phyloP scores from a whole-genome alignment of 2,888 invertebrate species.

The Trisateles emortualis region DNA sequence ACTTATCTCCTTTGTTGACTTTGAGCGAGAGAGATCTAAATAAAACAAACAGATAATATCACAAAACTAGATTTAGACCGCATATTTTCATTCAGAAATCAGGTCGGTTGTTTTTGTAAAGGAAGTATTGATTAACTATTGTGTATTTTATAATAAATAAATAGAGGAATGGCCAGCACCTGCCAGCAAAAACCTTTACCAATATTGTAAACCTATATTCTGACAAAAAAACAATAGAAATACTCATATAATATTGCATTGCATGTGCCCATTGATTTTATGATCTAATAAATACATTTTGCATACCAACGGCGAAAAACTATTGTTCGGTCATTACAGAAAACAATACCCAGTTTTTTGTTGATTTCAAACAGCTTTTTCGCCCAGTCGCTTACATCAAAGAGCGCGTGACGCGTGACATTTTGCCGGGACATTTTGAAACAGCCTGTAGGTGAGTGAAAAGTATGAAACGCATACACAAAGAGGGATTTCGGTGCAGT shows the following conservation, averaged over 20 bases:
- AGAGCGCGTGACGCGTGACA: constrained; percentile 2
- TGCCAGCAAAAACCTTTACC: no score
- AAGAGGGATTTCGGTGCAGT: constrained; percentile 72
- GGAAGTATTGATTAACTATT: no score
- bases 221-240: neutral
- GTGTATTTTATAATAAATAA: no score
- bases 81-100: no score
- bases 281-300: neutral
- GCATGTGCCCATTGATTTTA: neutral
- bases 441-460: constrained; percentile 54
- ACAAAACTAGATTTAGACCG: no score
- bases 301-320: neutral
- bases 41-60: no score
- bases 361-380: neutral
- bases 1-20: no score
- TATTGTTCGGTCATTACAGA: neutral
- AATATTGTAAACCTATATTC: no score
- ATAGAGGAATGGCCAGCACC: no score
- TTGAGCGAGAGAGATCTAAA: no score
- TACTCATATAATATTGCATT: neutral
- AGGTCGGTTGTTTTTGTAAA: no score
- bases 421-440: constrained; percentile 25
- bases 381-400: constrained; percentile 8
- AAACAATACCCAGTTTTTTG: neutral
- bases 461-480: constrained; percentile 68